Conservation (phyloP, 2,797 vertebrate genomes). For the Cheracebus regulus region DNA sequence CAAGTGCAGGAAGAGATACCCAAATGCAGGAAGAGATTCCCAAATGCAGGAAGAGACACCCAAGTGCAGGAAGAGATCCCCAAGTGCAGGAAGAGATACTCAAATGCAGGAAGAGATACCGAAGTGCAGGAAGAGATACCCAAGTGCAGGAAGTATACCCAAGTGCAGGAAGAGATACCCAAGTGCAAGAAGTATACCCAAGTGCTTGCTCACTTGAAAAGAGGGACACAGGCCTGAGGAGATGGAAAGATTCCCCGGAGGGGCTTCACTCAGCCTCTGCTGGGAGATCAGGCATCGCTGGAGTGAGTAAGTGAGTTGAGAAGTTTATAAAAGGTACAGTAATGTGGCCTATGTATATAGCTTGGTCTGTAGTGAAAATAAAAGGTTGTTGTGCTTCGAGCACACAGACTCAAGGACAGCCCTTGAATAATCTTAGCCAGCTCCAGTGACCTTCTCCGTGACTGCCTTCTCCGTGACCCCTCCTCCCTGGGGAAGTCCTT, state of each 20-base stretch:
- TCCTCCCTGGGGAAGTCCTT: background rate
- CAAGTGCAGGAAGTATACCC: no score
- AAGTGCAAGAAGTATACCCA: background rate
- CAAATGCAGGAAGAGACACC: no score
- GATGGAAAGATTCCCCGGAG: background rate
- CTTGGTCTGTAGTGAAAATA: background rate
- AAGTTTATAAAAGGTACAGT: background rate
- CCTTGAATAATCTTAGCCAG: background rate
- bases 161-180: no score
- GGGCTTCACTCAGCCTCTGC: background rate
- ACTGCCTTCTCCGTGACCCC: background rate
- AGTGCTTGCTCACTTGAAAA: background rate
- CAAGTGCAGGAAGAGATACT: no score
- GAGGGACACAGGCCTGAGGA: background rate
- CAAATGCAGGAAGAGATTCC: no score
- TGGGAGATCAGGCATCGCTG: background rate
- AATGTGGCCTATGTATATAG: background rate
- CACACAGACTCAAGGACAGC: background rate
- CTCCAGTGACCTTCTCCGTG: background rate
- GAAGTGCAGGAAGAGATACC: no score
- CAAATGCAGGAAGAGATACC: no score
- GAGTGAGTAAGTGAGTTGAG: background rate
- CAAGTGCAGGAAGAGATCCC: no score
- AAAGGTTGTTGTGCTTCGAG: rapidly evolving
- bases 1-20: no score